Percentiles rank a stretch among this genome's conserved stretches.
Evolutionary conservation across 1,140 invertebrate species (phyloP).

Genomic region (Neuroterus valhalla): DNA sequence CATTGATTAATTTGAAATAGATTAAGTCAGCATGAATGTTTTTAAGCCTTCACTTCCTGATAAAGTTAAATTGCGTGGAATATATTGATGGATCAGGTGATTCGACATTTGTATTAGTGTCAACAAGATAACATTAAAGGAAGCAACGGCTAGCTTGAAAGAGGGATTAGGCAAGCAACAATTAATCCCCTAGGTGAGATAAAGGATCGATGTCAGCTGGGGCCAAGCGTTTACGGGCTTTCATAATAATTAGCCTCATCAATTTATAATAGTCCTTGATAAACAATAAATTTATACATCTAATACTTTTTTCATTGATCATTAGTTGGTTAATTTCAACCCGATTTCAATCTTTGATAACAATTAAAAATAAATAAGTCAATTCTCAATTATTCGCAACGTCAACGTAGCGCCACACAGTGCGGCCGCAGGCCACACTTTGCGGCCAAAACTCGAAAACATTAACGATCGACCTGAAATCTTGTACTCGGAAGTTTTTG

Average conservation of each 20-base stretch:
- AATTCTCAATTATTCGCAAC: too few species aligned
- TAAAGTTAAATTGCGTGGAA: neutral
- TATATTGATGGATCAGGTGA: neutral
- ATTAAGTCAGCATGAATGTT: neutral
- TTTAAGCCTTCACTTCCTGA: neutral
- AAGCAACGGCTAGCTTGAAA: slow-evolving; percentile 1
- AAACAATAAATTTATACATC: neutral
- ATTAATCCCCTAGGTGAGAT: slow-evolving; percentile 26
- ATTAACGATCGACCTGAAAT: too few species aligned
- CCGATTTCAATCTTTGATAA: too few species aligned
- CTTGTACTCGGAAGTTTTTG: too few species aligned
- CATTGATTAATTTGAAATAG: neutral
- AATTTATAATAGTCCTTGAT: slow-evolving; percentile 9
- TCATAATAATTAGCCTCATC: slow-evolving; percentile 1
- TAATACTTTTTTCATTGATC: too few species aligned
- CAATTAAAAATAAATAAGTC: too few species aligned
- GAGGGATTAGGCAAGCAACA: slow-evolving; percentile 10
- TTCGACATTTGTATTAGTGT: slow-evolving; percentile 18
- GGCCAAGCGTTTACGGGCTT: slow-evolving; percentile 10
- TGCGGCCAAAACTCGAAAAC: too few species aligned
- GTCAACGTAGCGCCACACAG: too few species aligned
- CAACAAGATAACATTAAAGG: slow-evolving; percentile 16
- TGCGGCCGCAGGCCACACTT: too few species aligned
- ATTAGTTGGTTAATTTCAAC: too few species aligned
- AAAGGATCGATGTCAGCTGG: slow-evolving; percentile 5